These are phyloP conservation scores for Poeciliopsis retropinna DNA, from an alignment of 2,113 vertebrate species.

Conservation along the genomic window DNA sequence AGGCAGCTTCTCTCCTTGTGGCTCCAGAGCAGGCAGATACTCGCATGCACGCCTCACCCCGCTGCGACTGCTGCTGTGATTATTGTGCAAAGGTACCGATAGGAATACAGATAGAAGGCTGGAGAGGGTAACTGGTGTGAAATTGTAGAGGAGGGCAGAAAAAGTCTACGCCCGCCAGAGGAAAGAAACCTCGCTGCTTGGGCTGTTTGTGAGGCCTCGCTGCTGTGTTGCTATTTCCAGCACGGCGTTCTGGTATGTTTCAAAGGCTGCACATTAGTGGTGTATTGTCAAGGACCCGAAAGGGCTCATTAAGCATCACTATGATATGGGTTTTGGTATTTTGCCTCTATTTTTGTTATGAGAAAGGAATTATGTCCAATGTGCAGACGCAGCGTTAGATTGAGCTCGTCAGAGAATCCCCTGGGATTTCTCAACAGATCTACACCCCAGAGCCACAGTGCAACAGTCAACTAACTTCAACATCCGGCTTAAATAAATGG, in stretches of 20 bases:
- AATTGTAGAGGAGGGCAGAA: neutral
- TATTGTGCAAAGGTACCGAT: conserved; percentile 12
- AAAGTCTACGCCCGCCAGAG: neutral
- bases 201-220: conserved; percentile 40
- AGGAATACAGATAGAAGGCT: neutral
- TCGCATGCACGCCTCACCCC: conserved; percentile 16
- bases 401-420: conserved; percentile 28
- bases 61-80: neutral
- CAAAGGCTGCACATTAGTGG: conserved; percentile 74
- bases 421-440: conserved; percentile 36
- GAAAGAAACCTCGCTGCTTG: conserved; percentile 2
- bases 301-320: conserved; percentile 73
- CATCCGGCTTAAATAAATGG: neutral
- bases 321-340: conserved; percentile 74
- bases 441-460: conserved; percentile 2
- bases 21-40: conserved; percentile 50
- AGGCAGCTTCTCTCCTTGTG: conserved; percentile 70
- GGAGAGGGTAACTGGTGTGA: conserved; percentile 9
- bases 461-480: too few relatives aligned
- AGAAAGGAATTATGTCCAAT: conserved; percentile 45
- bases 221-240: conserved; percentile 71
- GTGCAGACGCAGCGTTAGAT: conserved; percentile 29
- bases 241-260: conserved; percentile 56
- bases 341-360: conserved; percentile 69
- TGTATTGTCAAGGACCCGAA: conserved; percentile 73